phyloP scores from a whole-genome alignment of 2,113 vertebrate genomes.

The Myiozetetes cayanensis region DNA sequence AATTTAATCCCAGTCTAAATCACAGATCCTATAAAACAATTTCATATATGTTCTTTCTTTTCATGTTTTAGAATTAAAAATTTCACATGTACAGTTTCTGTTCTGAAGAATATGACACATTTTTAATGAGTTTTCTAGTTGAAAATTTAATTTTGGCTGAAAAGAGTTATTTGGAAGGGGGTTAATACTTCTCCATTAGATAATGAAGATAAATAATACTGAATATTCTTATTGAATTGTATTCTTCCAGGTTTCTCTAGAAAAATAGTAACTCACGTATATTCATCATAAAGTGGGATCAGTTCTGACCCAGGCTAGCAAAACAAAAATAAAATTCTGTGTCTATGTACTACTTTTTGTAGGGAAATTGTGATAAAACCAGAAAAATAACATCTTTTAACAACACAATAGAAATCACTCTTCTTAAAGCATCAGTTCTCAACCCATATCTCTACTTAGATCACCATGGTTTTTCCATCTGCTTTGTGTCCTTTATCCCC shows the following conservation, averaged over 20 bases:
- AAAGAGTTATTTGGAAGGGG: neutral
- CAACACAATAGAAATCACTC: neutral
- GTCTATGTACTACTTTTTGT: neutral
- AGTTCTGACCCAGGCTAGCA: neutral
- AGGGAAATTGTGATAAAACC: neutral
- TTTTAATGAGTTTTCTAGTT: neutral
- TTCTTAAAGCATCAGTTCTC: neutral
- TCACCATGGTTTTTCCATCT: neutral
- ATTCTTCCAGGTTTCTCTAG: neutral
- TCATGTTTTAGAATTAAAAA: neutral
- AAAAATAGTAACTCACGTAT: neutral
- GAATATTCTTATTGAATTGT: neutral
- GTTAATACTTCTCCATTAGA: neutral
- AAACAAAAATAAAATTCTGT: fast-evolving
- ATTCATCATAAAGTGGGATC: neutral
- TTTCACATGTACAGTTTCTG: neutral
- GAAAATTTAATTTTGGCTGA: neutral
- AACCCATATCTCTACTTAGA: neutral
- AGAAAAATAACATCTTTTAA: neutral
- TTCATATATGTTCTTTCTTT: neutral
- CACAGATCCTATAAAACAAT: neutral
- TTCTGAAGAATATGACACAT: neutral
- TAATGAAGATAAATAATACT: neutral
- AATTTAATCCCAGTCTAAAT: neutral
- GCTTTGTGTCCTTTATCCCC: neutral